phyloP scores from a whole-genome alignment of 1,140 invertebrate genomes.

The Drosophila bocqueti region DNA sequence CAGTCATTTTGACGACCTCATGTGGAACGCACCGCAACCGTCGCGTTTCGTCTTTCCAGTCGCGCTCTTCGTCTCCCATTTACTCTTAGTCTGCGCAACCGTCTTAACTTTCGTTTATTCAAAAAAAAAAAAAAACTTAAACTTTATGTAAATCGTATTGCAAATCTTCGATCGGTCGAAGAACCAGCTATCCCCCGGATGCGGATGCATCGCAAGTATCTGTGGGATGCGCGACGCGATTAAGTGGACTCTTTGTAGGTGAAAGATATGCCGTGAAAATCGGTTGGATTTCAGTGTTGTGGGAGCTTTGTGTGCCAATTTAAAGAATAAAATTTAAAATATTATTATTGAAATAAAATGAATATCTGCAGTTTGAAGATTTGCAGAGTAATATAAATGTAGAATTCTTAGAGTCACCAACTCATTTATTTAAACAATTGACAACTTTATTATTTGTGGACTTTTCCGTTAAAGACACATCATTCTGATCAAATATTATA shows the following conservation, averaged over 20 bases:
- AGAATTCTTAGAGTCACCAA: background rate
- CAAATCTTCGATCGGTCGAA: slow-evolving; percentile 28
- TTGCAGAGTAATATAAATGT: background rate
- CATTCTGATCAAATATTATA: too few relatives aligned
- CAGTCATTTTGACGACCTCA: slow-evolving; percentile 82
- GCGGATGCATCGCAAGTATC: slow-evolving; percentile 27
- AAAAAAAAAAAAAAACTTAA: background rate
- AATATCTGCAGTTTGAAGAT: background rate
- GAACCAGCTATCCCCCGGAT: slow-evolving; percentile 9
- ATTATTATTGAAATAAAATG: background rate
- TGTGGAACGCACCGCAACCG: slow-evolving; percentile 74
- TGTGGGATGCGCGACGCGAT: slow-evolving; percentile 21
- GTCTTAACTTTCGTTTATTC: slow-evolving; percentile 56
- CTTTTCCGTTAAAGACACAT: too few relatives aligned
- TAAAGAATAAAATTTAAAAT: background rate
- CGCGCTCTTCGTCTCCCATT: background rate
- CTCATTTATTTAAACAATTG: background rate
- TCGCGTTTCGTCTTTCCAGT: slow-evolving; percentile 26
- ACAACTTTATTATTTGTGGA: too few relatives aligned
- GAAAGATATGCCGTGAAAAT: background rate
- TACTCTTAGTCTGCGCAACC: slow-evolving; percentile 27
- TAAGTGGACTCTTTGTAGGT: slow-evolving; percentile 26
- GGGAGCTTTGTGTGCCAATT: slow-evolving; percentile 43
- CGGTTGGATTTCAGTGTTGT: slow-evolving; percentile 24
- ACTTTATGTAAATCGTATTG: slow-evolving; percentile 4